Base-by-base conservation (phyloP, 2,113 vertebrate genomes). In the Ramphastos sulfuratus region DNA sequence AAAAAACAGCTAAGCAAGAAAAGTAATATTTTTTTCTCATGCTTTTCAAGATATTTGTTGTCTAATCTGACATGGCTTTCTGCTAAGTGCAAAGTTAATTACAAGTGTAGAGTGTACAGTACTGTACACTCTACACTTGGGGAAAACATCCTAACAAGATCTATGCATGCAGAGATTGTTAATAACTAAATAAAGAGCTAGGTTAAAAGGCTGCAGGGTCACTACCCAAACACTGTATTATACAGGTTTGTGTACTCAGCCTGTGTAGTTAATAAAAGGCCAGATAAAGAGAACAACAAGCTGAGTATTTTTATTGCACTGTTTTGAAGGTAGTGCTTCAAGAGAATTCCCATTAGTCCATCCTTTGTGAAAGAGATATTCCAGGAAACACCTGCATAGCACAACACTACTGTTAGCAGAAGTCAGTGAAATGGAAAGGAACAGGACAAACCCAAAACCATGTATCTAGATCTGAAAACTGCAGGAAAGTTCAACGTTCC, bases 331-430 rank as follows among this genome's bases (percentile, higher is more conserved):
- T 7, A 84, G 37, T 46, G 64, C 27, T 60, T 80, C 46, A 31
- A 50, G 48, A 95, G 74, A 44, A 24, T 78, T 92, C 66, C 70
- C 85, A 61, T 90, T 94, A 87, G 59, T 19, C 71, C 81, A 65
- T 79, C 84, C 85, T 82, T 84, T 93, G 58, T 84, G 52, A 44
- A 64, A 82, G 84, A 89, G 86, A 91, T 25, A 69, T 44, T 76
- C 61, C 94, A 92, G 94, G 94, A 96, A 96, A 95, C 94, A 95
- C 82, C 95, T 95, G 95, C 81, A 30, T 0, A 69, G 55, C 61
- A 15, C 35, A 54, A 31, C 61, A 78, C 58, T 81, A 83, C 17
- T 59, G 2, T 33, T 37, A 75, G 7, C 66, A 82, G 70, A 56
- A 94, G 81, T 33, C 89, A 78, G 80, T 44, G 23, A n/a, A 70